Evolutionary conservation across 1,140 invertebrate species (phyloP), one percentile per base, ranked within the genome.

Genomic region (Hermatobates lingyangjiaoensis): DNA sequence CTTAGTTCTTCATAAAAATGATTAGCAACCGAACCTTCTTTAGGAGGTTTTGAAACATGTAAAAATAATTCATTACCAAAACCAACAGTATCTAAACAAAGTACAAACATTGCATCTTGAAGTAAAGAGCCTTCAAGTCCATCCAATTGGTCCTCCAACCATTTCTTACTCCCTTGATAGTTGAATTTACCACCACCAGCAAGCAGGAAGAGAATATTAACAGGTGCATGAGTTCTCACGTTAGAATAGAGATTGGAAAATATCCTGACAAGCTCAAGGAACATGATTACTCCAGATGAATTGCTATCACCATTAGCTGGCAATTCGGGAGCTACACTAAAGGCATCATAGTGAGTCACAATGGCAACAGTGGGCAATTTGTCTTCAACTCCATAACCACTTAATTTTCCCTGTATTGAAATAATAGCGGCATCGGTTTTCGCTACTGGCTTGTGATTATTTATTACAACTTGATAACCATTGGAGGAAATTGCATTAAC

Each of bases 1-100:
- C 78, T 77, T 18, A 83, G 62, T 57, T 79, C 71, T 63, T 66
- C 83, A 76, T 45, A 79, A 80, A 63, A 91, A 84, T 28, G 72
- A 20, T 42, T 61, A 27, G 52, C 75, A 72, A 27, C 81, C 76
- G 2, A 82, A 1, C 81, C 87, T 45, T 94, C 83, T 62, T 85
- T 87, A 1, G 94, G 93, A 4, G 88, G 87, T 68, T 97, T 95
- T 0, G 94, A 98, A 0, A 98, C 91, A 68, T 98, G 94, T 63
- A 96, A 77, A 55, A 81, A 80, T 1, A 98, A 64, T 0, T 71
- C 62, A 57, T 76, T 68, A n/a, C 66, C 73, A 0, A 77, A 71
- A 0, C 79, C 77, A 47, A 95, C 67, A 0, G 86, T 80, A 62
- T 98, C 95, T 49, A 99, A 67, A 63, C 93, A 98, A 51, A 98